A percentile compares a stretch with the other conserved stretches of the same genome.
Conservation (phyloP, 2,888 invertebrate species). For the Eilema caniola region DNA sequence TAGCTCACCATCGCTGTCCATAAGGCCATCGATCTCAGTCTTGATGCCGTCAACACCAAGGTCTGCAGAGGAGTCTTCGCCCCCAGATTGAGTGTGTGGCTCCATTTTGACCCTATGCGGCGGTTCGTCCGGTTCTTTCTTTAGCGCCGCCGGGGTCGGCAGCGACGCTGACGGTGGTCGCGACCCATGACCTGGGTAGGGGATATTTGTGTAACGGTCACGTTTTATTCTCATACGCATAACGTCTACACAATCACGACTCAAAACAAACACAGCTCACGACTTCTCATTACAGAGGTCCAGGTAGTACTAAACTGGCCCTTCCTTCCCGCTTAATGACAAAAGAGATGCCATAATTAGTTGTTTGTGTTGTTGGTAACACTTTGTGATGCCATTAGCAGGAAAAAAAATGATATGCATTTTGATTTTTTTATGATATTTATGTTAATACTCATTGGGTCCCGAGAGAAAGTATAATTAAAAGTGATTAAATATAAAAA, state of each 20-base stretch:
- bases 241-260: background rate
- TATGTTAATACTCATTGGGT: no score
- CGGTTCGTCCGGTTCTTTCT: constrained; percentile 82
- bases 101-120: constrained; percentile 82
- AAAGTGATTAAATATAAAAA: background rate
- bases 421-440: no score
- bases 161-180: constrained; percentile 84
- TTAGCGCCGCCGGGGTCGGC: constrained; percentile 83
- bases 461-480: no score
- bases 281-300: background rate
- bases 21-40: constrained; percentile 85
- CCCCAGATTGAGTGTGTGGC: constrained; percentile 75
- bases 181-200: constrained; percentile 78
- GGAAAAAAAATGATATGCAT: constrained; percentile 11
- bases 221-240: constrained; percentile 15
- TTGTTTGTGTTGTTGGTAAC: constrained; percentile 1
- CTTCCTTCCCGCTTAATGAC: constrained; percentile 1
- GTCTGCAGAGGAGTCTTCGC: constrained; percentile 75
- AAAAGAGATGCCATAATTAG: constrained; percentile 2
- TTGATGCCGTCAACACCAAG: constrained; percentile 84
- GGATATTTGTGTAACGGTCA: constrained; percentile 9
- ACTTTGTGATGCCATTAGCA: background rate
- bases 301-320: background rate
- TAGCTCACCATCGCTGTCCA: constrained; percentile 81
- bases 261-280: background rate